Evolutionary conservation across 2,113 vertebrate genomes (phyloP), one percentile per base, ranked within the genome.

Genomic region (Hyaena hyaena): DNA sequence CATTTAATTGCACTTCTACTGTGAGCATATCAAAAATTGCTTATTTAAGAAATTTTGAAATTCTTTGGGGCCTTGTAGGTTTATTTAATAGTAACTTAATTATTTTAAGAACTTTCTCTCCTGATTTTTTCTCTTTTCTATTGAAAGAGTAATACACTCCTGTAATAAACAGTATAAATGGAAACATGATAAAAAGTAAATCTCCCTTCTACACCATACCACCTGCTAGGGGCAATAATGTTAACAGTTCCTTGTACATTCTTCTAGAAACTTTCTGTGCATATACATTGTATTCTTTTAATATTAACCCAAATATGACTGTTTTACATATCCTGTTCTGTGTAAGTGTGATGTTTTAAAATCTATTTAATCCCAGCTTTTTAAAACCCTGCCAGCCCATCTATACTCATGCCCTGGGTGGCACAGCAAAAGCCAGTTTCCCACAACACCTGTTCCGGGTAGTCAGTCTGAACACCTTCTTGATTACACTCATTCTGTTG

Each of bases 71-170:
- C 39, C 35, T 48, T 14, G 4, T 82, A 76, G 39, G 39, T 77
- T 88, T 96, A 88, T 58, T 95, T 86, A 76, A 85, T 26, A 92
- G 73, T 31, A 35, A 68, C 58, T 93, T 69, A 43, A 39, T 77
- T n/a, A 81, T 79, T 84, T 94, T 71, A 79, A 79, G 23, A 71
- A 93, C 55, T 85, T 96, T 39, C 43, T 83, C 23, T 26, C 31
- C 50, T 69, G 71, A 77, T 7, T 94, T 58, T 80, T 33, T 15
- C 85, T 69, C 66, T 65, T n/a, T 43, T 73, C 66, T 84, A 21
- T 50, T 58, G 16, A 86, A 88, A 95, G 23, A 85, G 10, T 26
- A 48, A 68, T 74, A 35, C 5, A 1, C 33, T 48, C 3, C 10
- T 5, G 65, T 63, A 50, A 43, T 89, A 87, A 90, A 48, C 5